These are phyloP conservation scores for Gymnosoma rotundatum DNA, from an alignment of 2,888 invertebrate genomes.

Conservation along the genomic window DNA sequence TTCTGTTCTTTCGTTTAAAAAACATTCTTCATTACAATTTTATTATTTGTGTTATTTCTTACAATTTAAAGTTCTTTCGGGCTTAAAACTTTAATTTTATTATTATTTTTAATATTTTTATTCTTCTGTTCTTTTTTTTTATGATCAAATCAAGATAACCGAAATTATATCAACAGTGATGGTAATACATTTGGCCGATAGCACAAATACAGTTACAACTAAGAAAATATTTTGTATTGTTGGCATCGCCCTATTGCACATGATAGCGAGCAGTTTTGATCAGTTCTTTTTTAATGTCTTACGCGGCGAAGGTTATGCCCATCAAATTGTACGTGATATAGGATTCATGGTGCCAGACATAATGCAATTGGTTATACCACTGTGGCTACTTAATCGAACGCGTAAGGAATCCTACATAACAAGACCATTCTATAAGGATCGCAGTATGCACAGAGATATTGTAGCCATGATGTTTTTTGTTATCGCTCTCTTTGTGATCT, in stretches of 20 bases:
- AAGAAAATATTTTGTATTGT: conserved; percentile 84
- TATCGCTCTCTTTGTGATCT: conserved; percentile 80
- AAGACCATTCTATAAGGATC: conserved; percentile 81
- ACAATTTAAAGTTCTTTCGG: too few species aligned
- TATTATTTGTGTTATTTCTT: too few species aligned
- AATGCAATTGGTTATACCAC: conserved; percentile 85
- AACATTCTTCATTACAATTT: too few species aligned
- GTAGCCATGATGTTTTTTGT: conserved; percentile 81
- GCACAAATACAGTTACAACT: conserved; percentile 83
- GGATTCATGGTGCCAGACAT: conserved; percentile 87
- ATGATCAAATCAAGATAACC: conserved; percentile 81
- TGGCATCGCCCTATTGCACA: conserved; percentile 85
- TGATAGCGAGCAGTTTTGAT: conserved; percentile 86
- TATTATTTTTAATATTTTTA: too few species aligned
- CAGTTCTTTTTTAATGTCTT: conserved; percentile 86
- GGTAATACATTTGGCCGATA: conserved; percentile 84
- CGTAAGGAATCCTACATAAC: conserved; percentile 80
- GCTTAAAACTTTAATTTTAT: too few species aligned
- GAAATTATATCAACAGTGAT: conserved; percentile 85
- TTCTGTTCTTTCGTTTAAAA: too few species aligned
- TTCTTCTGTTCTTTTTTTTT: background rate
- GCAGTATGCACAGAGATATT: conserved; percentile 80
- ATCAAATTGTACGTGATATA: conserved; percentile 87
- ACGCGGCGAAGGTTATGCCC: conserved; percentile 85
- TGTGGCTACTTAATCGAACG: conserved; percentile 82